These are phyloP conservation scores for Drosophila bipectinata DNA, from an alignment of 1,140 invertebrate genomes.

Conservation along the genomic window DNA sequence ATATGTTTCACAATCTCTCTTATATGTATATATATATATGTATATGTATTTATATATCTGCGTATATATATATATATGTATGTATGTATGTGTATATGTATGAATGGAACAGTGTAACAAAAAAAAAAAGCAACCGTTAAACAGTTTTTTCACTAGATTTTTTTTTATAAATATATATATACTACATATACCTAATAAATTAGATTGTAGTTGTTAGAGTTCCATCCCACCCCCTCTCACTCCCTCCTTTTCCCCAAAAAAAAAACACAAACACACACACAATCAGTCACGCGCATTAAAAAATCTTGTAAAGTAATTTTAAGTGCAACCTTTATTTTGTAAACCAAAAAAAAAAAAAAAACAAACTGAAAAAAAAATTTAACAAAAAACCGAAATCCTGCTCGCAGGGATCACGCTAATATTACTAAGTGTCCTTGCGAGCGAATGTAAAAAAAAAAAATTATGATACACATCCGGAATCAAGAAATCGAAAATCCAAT, in stretches of 20 bases:
- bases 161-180: conserved; percentile 20
- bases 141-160: conserved; percentile 29
- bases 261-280: background rate
- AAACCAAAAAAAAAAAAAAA: background rate
- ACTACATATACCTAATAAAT: conserved; percentile 12
- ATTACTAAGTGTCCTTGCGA: conserved; percentile 64
- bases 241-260: too few relatives aligned
- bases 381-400: conserved; percentile 22
- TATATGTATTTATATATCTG: background rate
- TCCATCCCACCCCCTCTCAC: background rate
- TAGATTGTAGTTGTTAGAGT: conserved; percentile 28
- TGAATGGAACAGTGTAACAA: conserved; percentile 1
- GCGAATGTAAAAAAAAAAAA: conserved; percentile 25
- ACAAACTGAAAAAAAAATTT: background rate
- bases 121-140: conserved; percentile 16
- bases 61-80: conserved; percentile 1
- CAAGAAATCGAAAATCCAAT: conserved; percentile 1
- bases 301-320: conserved; percentile 19
- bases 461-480: conserved; percentile 1
- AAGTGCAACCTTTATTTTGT: conserved; percentile 4
- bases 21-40: background rate
- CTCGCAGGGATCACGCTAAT: conserved; percentile 54
- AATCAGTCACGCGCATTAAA: background rate
- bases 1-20: conserved; percentile 31
- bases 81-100: conserved; percentile 2